phyloP scores from a whole-genome alignment of 2,797 vertebrate genomes.

The Basileuterus tristriatus region DNA sequence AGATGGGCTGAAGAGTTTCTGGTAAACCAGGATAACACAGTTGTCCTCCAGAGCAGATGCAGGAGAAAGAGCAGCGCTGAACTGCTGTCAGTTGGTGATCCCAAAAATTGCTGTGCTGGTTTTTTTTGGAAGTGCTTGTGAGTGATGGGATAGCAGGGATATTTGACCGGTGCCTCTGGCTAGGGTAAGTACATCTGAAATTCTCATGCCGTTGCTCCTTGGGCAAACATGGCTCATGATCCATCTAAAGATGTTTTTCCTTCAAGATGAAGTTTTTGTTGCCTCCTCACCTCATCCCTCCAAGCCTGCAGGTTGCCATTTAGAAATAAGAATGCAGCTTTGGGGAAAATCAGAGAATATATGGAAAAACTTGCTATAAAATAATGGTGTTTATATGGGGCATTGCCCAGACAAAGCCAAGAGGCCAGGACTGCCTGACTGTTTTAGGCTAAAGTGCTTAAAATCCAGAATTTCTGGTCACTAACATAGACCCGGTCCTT shows the following conservation, averaged over 20 bases:
- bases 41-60: background rate
- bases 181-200: background rate
- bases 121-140: background rate
- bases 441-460: background rate
- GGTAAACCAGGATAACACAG: background rate
- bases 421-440: background rate
- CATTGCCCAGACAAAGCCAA: background rate
- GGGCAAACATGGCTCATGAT: background rate
- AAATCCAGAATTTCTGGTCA: background rate
- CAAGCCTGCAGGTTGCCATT: background rate
- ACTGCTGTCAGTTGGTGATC: background rate
- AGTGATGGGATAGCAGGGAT: background rate
- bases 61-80: background rate
- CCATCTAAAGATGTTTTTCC: background rate
- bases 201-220: background rate
- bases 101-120: accelerated
- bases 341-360: background rate
- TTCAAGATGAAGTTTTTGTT: background rate
- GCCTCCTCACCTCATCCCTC: background rate
- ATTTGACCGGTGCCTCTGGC: background rate
- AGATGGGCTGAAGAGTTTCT: background rate
- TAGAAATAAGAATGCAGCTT: background rate
- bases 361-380: background rate
- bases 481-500: background rate
- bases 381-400: background rate